Evolutionary conservation across 2,888 invertebrate genomes (phyloP).

Genomic region (Diploptera punctata): DNA sequence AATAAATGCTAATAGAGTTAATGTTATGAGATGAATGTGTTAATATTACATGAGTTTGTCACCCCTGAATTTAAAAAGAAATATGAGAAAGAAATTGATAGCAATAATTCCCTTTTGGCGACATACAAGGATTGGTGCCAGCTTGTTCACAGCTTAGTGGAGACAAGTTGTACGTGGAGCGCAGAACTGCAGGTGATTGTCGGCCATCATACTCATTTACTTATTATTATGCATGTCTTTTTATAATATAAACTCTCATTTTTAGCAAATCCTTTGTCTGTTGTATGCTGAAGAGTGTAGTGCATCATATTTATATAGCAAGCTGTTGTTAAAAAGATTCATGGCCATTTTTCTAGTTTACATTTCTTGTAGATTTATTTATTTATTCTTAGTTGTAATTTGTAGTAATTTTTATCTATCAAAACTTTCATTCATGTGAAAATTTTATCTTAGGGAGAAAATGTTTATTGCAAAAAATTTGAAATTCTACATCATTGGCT

Average conservation of each 20-base stretch:
- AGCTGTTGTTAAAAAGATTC: slow-evolving; percentile 19
- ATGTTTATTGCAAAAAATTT: no score
- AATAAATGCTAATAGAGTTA: no score
- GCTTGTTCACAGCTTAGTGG: slow-evolving; percentile 84
- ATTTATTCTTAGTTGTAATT: no score
- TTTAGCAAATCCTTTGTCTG: slow-evolving; percentile 42
- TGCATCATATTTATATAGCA: slow-evolving; percentile 37
- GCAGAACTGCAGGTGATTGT: slow-evolving; percentile 75
- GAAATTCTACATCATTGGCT: no score
- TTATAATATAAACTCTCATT: slow-evolving; percentile 34
- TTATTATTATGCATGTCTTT: slow-evolving; percentile 37
- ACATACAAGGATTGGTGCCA: slow-evolving; percentile 78
- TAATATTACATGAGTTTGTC: no score
- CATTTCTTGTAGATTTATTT: no score
- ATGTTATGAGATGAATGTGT: no score
- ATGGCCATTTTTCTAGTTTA: slow-evolving; percentile 20
- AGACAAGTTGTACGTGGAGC: slow-evolving; percentile 83
- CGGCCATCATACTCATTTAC: slow-evolving; percentile 46
- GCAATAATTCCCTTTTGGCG: slow-evolving; percentile 44
- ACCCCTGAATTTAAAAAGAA: no score
- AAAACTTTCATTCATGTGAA: no score
- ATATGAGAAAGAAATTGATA: slow-evolving; percentile 34
- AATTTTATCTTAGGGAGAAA: no score
- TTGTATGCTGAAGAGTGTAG: slow-evolving; percentile 39
- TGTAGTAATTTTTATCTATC: no score